Conservation (phyloP, 2,113 vertebrate species). For the Salvelinus namaycush region DNA sequence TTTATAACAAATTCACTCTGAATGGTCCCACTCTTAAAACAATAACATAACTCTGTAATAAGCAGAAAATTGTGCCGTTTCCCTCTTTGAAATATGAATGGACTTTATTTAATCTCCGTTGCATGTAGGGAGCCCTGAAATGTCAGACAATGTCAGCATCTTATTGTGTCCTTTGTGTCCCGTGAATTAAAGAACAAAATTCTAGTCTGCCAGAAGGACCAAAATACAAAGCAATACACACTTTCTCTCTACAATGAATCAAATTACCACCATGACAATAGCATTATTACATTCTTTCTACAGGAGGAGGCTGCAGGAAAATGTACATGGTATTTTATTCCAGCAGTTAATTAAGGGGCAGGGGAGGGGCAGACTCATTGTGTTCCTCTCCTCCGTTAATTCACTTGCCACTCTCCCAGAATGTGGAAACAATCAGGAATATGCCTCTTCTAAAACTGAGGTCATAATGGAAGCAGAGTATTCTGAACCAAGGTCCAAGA, state of each 20-base stretch:
- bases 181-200: constrained; percentile 44
- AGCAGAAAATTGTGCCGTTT: constrained; percentile 23
- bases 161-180: constrained; percentile 34
- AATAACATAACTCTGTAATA: constrained; percentile 14
- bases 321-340: constrained; percentile 28
- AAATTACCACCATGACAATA: constrained; percentile 40
- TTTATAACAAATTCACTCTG: background rate
- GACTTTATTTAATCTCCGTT: constrained; percentile 40
- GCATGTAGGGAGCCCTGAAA: constrained; percentile 21
- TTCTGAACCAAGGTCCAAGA: background rate
- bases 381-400: background rate
- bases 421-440: background rate
- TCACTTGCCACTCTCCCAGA: too few relatives aligned
- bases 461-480: constrained; percentile 5
- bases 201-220: constrained; percentile 15
- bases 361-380: constrained; percentile 1
- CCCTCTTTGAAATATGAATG: constrained; percentile 31
- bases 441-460: constrained; percentile 14
- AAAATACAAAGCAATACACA: constrained; percentile 15
- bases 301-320: constrained; percentile 18
- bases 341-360: constrained; percentile 42
- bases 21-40: constrained; percentile 13
- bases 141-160: constrained; percentile 14
- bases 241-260: constrained; percentile 39
- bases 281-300: constrained; percentile 10